These are phyloP conservation scores for Rhyzopertha dominica DNA, from an alignment of 1,140 invertebrate genomes.

Conservation along the genomic window DNA sequence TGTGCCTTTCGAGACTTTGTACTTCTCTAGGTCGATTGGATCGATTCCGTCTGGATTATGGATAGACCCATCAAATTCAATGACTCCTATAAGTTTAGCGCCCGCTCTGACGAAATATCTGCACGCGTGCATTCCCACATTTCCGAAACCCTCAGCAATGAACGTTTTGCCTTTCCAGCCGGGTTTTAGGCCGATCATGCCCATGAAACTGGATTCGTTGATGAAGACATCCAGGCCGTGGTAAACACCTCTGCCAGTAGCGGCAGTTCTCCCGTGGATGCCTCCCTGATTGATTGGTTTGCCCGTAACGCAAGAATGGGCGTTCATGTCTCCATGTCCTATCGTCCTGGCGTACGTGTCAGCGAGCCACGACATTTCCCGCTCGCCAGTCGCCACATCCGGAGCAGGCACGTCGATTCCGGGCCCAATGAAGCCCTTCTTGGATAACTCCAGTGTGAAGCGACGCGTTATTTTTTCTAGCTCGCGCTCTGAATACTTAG, in stretches of 20 bases:
- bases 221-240: conserved; percentile 76
- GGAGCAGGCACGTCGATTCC: conserved; percentile 84
- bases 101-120: conserved; percentile 73
- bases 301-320: conserved; percentile 79
- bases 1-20: conserved; percentile 80
- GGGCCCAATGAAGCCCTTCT: conserved; percentile 76
- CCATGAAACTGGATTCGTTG: conserved; percentile 74
- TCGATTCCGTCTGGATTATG: conserved; percentile 77
- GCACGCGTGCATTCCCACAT: conserved; percentile 78
- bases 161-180: conserved; percentile 75
- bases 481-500: conserved; percentile 69
- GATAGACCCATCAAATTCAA: conserved; percentile 67
- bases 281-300: conserved; percentile 72
- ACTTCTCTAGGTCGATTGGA: conserved; percentile 74
- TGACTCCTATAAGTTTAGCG: conserved; percentile 74
- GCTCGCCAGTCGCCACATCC: conserved; percentile 72
- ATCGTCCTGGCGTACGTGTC: conserved; percentile 78
- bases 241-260: conserved; percentile 84
- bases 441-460: conserved; percentile 79
- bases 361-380: conserved; percentile 83
- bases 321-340: conserved; percentile 71
- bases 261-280: conserved; percentile 80
- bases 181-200: conserved; percentile 62
- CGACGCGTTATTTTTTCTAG: conserved; percentile 83
- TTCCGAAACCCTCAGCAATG: conserved; percentile 87